Conservation (phyloP, 2,888 invertebrate genomes). For the Philhelius pedissequus region DNA sequence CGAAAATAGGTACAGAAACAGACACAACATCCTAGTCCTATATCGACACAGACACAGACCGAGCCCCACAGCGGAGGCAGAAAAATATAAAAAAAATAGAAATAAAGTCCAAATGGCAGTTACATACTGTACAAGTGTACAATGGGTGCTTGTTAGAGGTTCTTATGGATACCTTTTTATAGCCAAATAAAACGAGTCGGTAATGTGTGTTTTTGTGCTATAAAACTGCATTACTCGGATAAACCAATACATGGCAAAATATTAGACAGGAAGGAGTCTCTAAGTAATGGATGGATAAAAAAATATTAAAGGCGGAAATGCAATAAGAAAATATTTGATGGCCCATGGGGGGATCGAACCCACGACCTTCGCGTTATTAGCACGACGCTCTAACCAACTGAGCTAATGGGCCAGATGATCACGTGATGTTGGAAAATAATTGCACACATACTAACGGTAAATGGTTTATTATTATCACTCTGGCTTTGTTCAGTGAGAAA, state of each 20-base stretch:
- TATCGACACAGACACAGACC: too few species aligned
- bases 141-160: constrained; percentile 8
- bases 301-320: not conserved
- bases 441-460: too few species aligned
- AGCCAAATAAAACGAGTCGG: not conserved
- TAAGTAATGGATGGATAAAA: not conserved
- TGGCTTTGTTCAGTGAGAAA: too few species aligned
- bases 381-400: constrained; percentile 70
- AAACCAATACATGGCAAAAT: not conserved
- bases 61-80: too few species aligned
- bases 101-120: constrained; percentile 7
- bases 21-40: not conserved
- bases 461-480: too few species aligned
- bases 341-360: constrained; percentile 71
- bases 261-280: not conserved
- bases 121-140: not conserved
- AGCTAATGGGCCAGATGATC: constrained; percentile 68
- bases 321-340: constrained; percentile 2
- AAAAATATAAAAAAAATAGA: not conserved
- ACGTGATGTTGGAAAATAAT: too few species aligned
- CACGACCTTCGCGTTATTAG: constrained; percentile 71
- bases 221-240: not conserved
- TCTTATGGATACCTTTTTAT: constrained; percentile 6
- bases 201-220: not conserved
- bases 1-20: too few species aligned